Percentiles rank a stretch among this genome's conserved stretches.
phyloP scores from a whole-genome alignment of 2,888 invertebrate species.

The Harmothoe impar region DNA sequence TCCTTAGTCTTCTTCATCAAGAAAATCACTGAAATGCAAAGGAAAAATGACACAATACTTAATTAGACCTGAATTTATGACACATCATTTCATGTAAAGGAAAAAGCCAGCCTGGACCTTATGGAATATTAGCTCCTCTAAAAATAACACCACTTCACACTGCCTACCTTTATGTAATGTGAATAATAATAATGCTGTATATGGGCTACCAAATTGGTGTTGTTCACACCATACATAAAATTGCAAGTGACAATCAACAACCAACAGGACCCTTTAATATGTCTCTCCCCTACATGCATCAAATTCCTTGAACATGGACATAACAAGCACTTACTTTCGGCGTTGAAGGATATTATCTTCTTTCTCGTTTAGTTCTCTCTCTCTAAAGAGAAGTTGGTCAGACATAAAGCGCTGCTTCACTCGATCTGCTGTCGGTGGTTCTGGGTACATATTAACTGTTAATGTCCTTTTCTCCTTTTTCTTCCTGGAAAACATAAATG shows the following conservation, averaged over 20 bases:
- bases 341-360: constrained; percentile 80
- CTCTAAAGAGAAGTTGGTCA: constrained; percentile 76
- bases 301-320: no score
- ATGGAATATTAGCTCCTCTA: no score
- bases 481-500: not conserved
- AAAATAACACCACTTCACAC: no score
- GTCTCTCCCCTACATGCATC: no score
- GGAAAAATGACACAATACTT: not conserved
- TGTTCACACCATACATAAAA: no score
- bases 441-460: constrained; percentile 39
- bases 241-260: no score
- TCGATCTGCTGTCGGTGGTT: constrained; percentile 73
- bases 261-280: no score
- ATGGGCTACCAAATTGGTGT: no score
- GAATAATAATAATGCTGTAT: no score
- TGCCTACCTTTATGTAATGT: no score
- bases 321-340: constrained; percentile 74
- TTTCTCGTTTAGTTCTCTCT: constrained; percentile 79
- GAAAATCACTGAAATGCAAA: constrained; percentile 18
- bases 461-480: constrained; percentile 7
- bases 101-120: not conserved
- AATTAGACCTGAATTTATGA: not conserved
- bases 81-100: not conserved
- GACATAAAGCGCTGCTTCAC: constrained; percentile 76
- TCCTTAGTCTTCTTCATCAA: constrained; percentile 7